Evolutionary conservation across 2,888 invertebrate species (phyloP).

Genomic region (Adelognathus sp.): DNA sequence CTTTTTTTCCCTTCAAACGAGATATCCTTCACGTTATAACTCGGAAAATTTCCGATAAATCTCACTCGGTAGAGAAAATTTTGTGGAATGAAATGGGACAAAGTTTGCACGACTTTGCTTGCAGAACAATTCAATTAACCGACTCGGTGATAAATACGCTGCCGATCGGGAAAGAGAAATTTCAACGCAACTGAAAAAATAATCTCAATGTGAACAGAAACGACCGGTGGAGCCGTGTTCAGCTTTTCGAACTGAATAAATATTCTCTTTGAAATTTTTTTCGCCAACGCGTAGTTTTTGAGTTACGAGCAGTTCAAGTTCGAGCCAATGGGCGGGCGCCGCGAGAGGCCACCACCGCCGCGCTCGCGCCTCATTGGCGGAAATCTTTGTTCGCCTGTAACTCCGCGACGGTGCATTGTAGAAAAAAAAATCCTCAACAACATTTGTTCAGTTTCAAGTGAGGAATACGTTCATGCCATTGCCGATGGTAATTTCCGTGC

Average conservation of each 20-base stretch:
- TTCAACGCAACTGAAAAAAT: not conserved
- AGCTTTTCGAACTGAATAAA: not conserved
- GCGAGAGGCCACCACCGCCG: not conserved
- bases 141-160: not conserved
- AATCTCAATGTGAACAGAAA: not conserved
- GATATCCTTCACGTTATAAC: conserved; percentile 34
- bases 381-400: not conserved
- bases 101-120: not conserved
- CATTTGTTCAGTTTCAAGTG: not conserved
- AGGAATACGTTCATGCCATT: not conserved
- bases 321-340: not conserved
- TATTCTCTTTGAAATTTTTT: not conserved
- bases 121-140: conserved; percentile 4
- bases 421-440: not conserved
- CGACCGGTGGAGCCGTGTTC: not conserved
- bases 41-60: conserved; percentile 27
- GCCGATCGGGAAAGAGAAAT: not conserved
- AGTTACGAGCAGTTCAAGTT: not conserved
- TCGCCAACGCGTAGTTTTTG: not conserved
- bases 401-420: not conserved
- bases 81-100: conserved; percentile 13
- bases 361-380: not conserved
- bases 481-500: not conserved
- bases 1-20: conserved; percentile 32
- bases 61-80: not conserved